Evolutionary conservation across 1,140 invertebrate genomes (phyloP), one percentile per base, ranked within the genome.

Genomic region (Pogonomyrmex californicus): DNA sequence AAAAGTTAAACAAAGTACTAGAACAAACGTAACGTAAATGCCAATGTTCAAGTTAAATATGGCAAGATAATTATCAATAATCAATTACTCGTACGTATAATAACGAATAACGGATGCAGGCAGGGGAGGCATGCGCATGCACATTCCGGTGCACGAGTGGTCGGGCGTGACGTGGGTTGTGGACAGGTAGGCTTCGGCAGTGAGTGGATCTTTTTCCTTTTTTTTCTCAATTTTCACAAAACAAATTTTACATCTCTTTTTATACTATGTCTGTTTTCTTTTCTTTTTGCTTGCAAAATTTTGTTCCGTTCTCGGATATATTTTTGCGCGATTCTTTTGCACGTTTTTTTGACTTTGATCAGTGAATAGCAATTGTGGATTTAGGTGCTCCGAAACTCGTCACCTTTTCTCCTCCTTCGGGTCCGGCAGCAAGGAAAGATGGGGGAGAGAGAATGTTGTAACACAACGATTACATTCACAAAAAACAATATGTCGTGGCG

Each of bases 391-490:
- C 96, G 95, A 95, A 96, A 95, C 95, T 95, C 96, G 96, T 97
- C 96, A 97, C 96, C 96, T 97, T 97, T 97, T 96, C 96, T 96
- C 96, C 96, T 97, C 96, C 96, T 96, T 96, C 94, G 95, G 93
- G 95, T 95, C 94, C 95, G 94, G 95, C 96, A 96, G 96, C 96
- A 96, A 93, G 95, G 95, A 95, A 96, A 96, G 95, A 96, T 96
- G 92, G 93, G 96, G 96, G 95, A 96, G 95, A 96, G 95, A 96
- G 93, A 95, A 95, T 94, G 91, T 94, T 95, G 95, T 95, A 95
- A 95, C 94, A 95, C 94, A 95, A 95, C 95, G 94, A 95, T 95
- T 95, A 95, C 95, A 95, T 95, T 95, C 95, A 95, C 94, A 95
- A 94, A 95, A 94, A 95, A 94, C 88, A 94, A 95, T 92, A 95